Conservation (phyloP, 2,888 invertebrate species). For the Hypselothyrea guttata region DNA sequence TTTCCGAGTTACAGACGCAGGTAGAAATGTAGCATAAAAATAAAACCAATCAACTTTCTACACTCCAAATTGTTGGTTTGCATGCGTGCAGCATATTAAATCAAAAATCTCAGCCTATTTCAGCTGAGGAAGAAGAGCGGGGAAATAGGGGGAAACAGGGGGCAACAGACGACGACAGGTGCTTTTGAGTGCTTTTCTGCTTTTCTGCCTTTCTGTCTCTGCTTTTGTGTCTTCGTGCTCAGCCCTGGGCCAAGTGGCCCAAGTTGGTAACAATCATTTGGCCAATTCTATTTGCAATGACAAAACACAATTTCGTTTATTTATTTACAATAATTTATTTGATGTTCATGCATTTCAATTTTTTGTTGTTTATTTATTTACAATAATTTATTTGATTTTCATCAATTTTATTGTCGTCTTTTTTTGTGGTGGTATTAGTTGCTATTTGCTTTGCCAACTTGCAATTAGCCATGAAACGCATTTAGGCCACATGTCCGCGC, state of each 20-base stretch:
- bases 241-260: constrained; percentile 40
- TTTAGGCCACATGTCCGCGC: constrained; percentile 45
- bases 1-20: not conserved
- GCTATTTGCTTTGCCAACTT: constrained; percentile 30
- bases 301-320: constrained; percentile 28
- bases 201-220: too few species aligned
- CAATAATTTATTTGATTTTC: constrained; percentile 47
- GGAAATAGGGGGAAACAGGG: too few species aligned
- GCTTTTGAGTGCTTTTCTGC: constrained; percentile 38
- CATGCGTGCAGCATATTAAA: constrained; percentile 78
- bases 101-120: constrained; percentile 68
- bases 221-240: constrained; percentile 27
- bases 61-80: constrained; percentile 71
- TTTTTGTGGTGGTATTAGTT: too few species aligned
- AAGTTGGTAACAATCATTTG: constrained; percentile 32
- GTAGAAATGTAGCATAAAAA: constrained; percentile 28
- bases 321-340: constrained; percentile 42
- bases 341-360: constrained; percentile 1
- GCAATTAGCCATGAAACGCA: constrained; percentile 70
- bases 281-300: constrained; percentile 66
- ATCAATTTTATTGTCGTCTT: not conserved
- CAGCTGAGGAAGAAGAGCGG: not conserved
- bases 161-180: constrained; percentile 32
- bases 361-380: constrained; percentile 1
- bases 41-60: constrained; percentile 74